These are phyloP conservation scores for Sebastes steindachneri DNA, from an alignment of 2,797 vertebrate genomes.

Conservation along the genomic window DNA sequence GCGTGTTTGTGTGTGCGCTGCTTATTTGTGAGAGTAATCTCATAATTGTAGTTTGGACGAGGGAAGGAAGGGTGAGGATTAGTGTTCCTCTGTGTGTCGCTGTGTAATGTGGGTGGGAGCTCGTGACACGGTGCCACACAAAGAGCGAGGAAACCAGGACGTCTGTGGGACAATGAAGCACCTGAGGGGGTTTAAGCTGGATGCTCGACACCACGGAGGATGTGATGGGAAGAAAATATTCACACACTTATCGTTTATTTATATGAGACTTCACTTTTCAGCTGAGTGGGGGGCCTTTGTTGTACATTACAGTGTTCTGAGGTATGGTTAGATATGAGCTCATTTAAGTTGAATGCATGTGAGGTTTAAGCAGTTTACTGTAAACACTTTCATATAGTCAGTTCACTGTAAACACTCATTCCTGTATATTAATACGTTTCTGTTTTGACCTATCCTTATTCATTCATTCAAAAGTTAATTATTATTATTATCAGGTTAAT, in stretches of 20 bases:
- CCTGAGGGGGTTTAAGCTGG: conserved; percentile 44
- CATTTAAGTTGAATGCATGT: background rate
- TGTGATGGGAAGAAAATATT: conserved; percentile 30
- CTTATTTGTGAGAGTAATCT: conserved; percentile 73
- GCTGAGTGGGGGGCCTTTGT: conserved; percentile 3
- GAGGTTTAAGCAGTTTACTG: background rate
- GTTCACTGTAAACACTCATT: background rate
- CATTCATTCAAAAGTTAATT: background rate
- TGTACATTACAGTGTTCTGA: background rate
- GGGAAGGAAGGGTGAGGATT: conserved; percentile 80
- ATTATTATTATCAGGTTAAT: background rate
- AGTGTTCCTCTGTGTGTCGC: conserved; percentile 50
- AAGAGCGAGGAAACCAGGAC: conserved; percentile 53
- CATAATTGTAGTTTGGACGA: conserved; percentile 73
- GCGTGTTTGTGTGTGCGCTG: conserved; percentile 31
- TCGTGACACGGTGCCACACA: conserved; percentile 65
- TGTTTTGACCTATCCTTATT: background rate
- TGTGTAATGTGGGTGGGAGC: conserved; percentile 65
- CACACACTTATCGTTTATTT: conserved; percentile 43
- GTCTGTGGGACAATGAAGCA: conserved; percentile 54
- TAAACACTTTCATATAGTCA: too few species aligned
- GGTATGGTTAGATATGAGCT: background rate
- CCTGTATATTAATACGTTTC: background rate
- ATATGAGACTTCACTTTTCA: conserved; percentile 7
- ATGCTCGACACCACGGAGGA: conserved; percentile 12